phyloP scores from a whole-genome alignment of 2,113 vertebrate species.

The Coturnix japonica region DNA sequence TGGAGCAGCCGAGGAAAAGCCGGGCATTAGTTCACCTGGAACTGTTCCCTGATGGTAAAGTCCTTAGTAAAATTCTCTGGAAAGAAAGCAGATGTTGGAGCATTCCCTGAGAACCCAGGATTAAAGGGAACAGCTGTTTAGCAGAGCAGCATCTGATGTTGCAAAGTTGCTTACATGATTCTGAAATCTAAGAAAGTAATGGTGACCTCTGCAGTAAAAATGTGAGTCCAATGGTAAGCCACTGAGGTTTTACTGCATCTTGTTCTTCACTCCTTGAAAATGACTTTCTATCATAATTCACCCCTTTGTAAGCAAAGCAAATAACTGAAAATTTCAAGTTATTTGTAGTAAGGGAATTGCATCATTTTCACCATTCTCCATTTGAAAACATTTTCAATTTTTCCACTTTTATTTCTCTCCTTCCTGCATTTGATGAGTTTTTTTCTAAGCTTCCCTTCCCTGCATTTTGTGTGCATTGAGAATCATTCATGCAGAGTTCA shows the following conservation, averaged over 20 bases:
- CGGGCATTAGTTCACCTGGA: neutral
- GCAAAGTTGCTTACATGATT: neutral
- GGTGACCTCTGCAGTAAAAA: neutral
- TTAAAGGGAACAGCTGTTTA: neutral
- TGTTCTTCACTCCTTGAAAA: neutral
- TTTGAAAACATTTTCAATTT: neutral
- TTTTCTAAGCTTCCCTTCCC: neutral
- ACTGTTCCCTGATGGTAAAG: neutral
- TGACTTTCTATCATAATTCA: neutral
- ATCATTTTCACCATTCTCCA: neutral
- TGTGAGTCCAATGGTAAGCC: neutral
- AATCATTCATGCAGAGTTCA: conserved; percentile 50
- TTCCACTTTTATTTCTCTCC: neutral
- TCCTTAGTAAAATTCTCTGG: neutral
- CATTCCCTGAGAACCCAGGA: neutral
- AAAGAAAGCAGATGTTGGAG: neutral
- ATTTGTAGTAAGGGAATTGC: neutral
- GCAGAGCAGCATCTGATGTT: neutral
- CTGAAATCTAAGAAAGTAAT: neutral
- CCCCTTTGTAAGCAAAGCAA: neutral
- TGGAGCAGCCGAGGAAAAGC: neutral
- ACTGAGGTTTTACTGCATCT: neutral
- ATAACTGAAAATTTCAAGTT: neutral
- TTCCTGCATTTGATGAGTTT: conserved; percentile 9
- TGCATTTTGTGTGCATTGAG: neutral